Conservation (phyloP, 64 coral and sea anemone genomes). For the Pocillopora damicornis region DNA sequence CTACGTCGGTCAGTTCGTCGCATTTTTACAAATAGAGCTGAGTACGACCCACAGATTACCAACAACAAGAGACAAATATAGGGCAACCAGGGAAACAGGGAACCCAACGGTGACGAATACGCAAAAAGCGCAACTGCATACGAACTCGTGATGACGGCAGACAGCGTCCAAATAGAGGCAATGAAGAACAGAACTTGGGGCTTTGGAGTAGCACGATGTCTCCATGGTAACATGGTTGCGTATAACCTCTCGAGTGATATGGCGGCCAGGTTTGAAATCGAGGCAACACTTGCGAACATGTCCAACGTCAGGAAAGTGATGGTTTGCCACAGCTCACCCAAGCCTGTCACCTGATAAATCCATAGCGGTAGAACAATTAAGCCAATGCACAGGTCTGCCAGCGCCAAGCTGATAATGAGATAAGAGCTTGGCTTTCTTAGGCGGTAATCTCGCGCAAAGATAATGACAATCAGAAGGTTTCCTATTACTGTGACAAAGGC, state of each 20-base stretch:
- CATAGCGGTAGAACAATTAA: constrained; percentile 18
- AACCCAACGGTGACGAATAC: background rate
- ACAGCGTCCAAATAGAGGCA: background rate
- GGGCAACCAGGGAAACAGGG: background rate
- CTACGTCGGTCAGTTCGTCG: background rate
- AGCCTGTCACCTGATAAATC: background rate
- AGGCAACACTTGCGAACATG: constrained; percentile 9
- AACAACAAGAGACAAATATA: background rate
- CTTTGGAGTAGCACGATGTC: constrained; percentile 1
- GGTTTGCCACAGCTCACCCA: background rate
- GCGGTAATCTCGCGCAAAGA: constrained; percentile 3
- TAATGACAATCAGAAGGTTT: constrained; percentile 13
- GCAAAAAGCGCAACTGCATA: background rate
- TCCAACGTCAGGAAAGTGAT: background rate
- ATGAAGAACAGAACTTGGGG: background rate
- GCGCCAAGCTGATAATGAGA: constrained; percentile 37
- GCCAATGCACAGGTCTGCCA: constrained; percentile 23
- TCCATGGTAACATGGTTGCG: constrained; percentile 1
- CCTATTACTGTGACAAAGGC: constrained; percentile 33
- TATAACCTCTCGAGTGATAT: constrained; percentile 23
- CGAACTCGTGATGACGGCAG: background rate
- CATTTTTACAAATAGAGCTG: background rate
- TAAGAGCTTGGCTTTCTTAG: constrained; percentile 24
- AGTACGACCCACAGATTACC: constrained; percentile 14
- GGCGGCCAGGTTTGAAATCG: constrained; percentile 9